Evolutionary conservation across 2,113 vertebrate species (phyloP).

Genomic region (Gopherus evgoodei): DNA sequence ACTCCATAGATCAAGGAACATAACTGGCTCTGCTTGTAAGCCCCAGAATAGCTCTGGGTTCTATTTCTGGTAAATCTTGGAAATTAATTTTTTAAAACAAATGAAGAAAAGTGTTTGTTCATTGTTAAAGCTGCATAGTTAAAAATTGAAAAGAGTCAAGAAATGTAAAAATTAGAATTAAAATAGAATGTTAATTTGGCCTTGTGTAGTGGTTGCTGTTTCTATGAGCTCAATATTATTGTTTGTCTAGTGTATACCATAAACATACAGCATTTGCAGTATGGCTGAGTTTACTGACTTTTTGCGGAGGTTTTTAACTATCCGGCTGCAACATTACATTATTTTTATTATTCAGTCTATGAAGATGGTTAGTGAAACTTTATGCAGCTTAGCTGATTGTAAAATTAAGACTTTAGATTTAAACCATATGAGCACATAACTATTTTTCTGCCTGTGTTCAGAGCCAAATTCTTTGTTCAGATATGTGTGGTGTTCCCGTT

Average conservation of each 20-base stretch:
- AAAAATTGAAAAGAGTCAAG: conserved; percentile 44
- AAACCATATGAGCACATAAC: background rate
- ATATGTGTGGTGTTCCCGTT: background rate
- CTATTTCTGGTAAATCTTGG: conserved; percentile 38
- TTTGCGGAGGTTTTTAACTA: conserved; percentile 38
- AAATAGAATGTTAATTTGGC: conserved; percentile 45
- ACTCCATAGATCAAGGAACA: background rate
- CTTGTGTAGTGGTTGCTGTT: conserved; percentile 19
- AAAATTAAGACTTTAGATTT: conserved; percentile 41
- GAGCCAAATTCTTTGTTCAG: conserved; percentile 30
- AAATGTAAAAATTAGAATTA: conserved; percentile 52
- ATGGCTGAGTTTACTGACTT: conserved; percentile 11
- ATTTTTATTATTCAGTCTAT: conserved; percentile 51
- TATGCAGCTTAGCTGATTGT: conserved; percentile 1
- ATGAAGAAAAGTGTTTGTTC: conserved; percentile 7
- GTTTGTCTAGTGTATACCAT: conserved; percentile 52
- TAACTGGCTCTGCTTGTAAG: conserved; percentile 18
- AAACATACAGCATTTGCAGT: background rate
- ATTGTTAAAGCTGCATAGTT: conserved; percentile 34
- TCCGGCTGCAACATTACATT: conserved; percentile 6
- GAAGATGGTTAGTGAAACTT: conserved; percentile 30
- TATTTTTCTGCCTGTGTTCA: conserved; percentile 41
- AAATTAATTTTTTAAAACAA: conserved; percentile 44
- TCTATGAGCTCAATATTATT: conserved; percentile 51
- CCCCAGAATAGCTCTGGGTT: background rate